Conservation (phyloP, 1,140 invertebrate species). For the Epicauta chinensis region DNA sequence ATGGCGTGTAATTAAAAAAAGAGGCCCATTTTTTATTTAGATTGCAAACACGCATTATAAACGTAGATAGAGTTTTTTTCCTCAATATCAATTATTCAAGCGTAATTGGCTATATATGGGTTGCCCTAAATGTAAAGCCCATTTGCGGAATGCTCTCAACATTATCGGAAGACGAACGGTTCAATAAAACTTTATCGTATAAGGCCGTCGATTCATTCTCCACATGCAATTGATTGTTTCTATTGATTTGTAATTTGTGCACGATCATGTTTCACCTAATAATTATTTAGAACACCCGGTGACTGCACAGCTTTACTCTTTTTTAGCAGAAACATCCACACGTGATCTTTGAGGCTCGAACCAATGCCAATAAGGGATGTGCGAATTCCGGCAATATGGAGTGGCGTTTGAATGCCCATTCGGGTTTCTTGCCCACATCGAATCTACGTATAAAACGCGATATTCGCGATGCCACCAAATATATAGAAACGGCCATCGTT, state of each 20-base stretch:
- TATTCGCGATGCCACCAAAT: conserved; percentile 82
- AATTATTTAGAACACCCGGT: conserved; percentile 25
- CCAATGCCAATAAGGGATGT: conserved; percentile 80
- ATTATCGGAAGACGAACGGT: background rate
- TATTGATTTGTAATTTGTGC: no score
- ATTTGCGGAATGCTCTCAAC: conserved; percentile 9
- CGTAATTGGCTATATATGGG: conserved; percentile 10
- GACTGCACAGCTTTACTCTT: conserved; percentile 52
- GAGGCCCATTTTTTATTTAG: conserved; percentile 3
- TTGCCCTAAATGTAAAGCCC: conserved; percentile 8
- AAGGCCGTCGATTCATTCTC: background rate
- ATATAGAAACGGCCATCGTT: conserved; percentile 86
- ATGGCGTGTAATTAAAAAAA: no score
- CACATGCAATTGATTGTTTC: no score
- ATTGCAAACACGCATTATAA: conserved; percentile 1
- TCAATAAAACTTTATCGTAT: background rate
- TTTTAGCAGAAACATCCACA: conserved; percentile 92
- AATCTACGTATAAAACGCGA: conserved; percentile 53
- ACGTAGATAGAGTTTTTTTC: background rate
- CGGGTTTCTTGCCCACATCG: conserved; percentile 34
- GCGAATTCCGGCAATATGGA: conserved; percentile 74
- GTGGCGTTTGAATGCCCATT: conserved; percentile 59
- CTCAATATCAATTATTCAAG: conserved; percentile 16
- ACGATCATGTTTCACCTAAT: no score
- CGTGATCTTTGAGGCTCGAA: conserved; percentile 88